Evolutionary conservation across 2,113 vertebrate species (phyloP).

Genomic region (Peromyscus polionotus): DNA sequence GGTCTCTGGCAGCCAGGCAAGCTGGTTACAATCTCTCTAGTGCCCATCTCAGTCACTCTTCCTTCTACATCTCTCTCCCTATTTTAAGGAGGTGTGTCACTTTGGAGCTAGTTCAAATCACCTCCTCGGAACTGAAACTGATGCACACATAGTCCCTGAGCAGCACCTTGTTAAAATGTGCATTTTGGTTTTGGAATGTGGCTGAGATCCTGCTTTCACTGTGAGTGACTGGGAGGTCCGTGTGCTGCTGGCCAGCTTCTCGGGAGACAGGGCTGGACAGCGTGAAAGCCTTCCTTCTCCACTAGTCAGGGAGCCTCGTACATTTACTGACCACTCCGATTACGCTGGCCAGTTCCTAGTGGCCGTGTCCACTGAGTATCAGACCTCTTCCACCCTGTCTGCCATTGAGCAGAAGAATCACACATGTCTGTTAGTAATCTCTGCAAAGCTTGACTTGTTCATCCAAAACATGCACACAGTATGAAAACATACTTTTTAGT

Average conservation of each 20-base stretch:
- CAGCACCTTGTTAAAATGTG: background rate
- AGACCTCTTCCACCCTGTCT: background rate
- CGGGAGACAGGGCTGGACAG: background rate
- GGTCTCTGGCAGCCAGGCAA: background rate
- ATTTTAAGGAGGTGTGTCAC: background rate
- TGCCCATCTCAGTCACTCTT: background rate
- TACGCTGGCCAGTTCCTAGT: background rate
- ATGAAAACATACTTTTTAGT: background rate
- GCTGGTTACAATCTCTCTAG: background rate
- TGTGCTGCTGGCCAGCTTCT: background rate
- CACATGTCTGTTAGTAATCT: background rate
- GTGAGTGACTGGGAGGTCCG: background rate
- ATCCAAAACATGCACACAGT: background rate
- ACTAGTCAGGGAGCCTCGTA: background rate
- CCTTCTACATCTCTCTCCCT: background rate
- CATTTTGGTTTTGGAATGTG: background rate
- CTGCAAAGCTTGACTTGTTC: constrained; percentile 2
- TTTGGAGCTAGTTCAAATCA: constrained; percentile 5
- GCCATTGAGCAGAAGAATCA: background rate
- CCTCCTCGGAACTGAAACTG: background rate
- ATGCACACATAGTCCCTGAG: background rate
- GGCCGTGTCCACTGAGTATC: background rate
- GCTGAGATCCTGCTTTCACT: background rate
- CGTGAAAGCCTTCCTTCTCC: background rate
- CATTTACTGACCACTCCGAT: background rate